Conservation (phyloP, 2,888 invertebrate genomes). For the Tachystola acroxantha region DNA sequence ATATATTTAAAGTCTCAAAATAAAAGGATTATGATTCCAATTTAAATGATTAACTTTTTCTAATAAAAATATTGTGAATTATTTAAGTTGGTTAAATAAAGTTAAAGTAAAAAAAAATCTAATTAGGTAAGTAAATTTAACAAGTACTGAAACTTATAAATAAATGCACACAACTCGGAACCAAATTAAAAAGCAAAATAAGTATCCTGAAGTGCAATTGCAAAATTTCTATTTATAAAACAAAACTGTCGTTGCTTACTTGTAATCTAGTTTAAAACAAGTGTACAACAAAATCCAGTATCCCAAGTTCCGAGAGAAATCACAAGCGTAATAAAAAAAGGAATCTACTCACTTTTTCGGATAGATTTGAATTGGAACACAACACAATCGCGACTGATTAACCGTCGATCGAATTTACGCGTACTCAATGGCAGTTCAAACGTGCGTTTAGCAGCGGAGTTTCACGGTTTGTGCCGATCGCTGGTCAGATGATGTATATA, state of each 20-base stretch:
- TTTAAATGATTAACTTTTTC: too few species aligned
- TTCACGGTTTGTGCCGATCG: conserved; percentile 49
- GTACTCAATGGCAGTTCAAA: conserved; percentile 14
- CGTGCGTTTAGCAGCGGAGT: conserved; percentile 51
- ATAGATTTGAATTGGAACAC: conserved; percentile 2
- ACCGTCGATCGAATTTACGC: conserved; percentile 20
- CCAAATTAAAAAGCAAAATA: too few species aligned
- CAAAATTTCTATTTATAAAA: too few species aligned
- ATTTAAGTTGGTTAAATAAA: too few species aligned
- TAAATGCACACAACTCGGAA: too few species aligned
- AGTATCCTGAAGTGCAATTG: too few species aligned
- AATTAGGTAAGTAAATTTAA: too few species aligned
- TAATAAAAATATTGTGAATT: too few species aligned
- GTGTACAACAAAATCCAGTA: not conserved
- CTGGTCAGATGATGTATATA: conserved; percentile 48
- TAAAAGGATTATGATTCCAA: too few species aligned
- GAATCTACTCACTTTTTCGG: conserved; percentile 19
- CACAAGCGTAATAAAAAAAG: not conserved
- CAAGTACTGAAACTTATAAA: too few species aligned
- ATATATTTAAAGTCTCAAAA: too few species aligned
- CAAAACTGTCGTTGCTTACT: not conserved
- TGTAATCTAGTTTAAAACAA: not conserved
- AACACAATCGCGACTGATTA: conserved; percentile 9
- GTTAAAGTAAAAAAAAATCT: too few species aligned
- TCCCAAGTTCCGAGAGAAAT: not conserved